phyloP scores from a whole-genome alignment of 2,888 invertebrate species.

The Nipponacmea schrenckii region DNA sequence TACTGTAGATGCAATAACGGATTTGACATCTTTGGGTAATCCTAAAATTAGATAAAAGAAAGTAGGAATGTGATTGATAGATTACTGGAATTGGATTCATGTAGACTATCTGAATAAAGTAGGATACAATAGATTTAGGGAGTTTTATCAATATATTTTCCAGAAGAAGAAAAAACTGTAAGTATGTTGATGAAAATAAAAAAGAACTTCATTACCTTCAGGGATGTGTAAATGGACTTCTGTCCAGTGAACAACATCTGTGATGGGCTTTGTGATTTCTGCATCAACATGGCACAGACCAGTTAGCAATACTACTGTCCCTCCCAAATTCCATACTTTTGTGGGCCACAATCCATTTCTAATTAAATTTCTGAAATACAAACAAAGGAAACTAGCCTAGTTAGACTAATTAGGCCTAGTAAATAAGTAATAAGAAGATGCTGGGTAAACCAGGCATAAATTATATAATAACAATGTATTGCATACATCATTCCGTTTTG shows the following conservation, averaged over 20 bases:
- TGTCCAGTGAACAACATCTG: slow-evolving; percentile 50
- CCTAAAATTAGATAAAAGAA: slow-evolving; percentile 47
- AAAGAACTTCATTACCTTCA: slow-evolving; percentile 34
- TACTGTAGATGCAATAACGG: slow-evolving; percentile 61
- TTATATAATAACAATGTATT: no score
- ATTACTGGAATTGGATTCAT: slow-evolving; percentile 6
- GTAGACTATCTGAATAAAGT: neutral
- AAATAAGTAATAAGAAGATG: no score
- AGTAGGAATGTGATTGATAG: slow-evolving; percentile 1
- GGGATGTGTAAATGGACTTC: slow-evolving; percentile 49
- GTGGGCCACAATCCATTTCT: slow-evolving; percentile 70
- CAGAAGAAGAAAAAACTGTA: no score
- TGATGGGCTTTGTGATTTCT: slow-evolving; percentile 52
- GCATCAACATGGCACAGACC: slow-evolving; percentile 63
- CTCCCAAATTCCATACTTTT: slow-evolving; percentile 68
- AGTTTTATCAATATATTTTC: no score
- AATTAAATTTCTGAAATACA: slow-evolving; percentile 66
- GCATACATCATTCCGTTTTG: no score
- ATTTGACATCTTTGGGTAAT: slow-evolving; percentile 57
- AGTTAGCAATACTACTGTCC: slow-evolving; percentile 61
- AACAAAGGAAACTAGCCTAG: neutral
- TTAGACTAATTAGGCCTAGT: no score
- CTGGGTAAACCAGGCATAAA: no score
- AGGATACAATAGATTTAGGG: neutral
- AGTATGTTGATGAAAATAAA: no score